A percentile compares a stretch with the other conserved stretches of the same genome.
Evolutionary conservation across 2,797 vertebrate genomes (phyloP).

Genomic region (Thripadectes ignobilis): DNA sequence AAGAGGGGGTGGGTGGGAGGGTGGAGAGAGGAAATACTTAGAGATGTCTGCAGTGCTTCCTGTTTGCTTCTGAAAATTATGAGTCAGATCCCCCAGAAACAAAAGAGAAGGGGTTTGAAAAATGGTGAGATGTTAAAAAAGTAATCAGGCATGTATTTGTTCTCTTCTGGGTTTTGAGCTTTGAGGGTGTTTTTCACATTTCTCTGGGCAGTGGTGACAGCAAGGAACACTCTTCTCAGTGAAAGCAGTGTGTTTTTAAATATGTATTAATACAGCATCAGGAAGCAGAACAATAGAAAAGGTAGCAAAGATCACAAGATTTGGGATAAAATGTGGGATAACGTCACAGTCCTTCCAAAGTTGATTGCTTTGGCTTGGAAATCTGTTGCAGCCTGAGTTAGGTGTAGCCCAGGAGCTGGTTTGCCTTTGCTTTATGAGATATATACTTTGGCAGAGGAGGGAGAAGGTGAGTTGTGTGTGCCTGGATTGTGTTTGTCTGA

Average conservation of each 20-base stretch:
- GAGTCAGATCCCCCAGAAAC: slow-evolving; percentile 54
- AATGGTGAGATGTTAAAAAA: background rate
- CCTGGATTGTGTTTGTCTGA: background rate
- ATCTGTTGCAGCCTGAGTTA: background rate
- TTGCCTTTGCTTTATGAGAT: background rate
- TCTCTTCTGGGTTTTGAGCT: background rate
- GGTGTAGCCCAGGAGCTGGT: background rate
- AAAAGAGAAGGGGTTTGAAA: slow-evolving; percentile 37
- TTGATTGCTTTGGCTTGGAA: background rate
- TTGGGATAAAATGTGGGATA: background rate
- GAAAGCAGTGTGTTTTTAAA: background rate
- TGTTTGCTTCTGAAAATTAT: slow-evolving; percentile 61
- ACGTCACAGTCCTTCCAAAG: background rate
- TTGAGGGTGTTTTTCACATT: background rate
- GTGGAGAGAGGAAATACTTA: slow-evolving; percentile 48
- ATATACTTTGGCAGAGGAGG: background rate
- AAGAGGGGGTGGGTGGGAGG: background rate
- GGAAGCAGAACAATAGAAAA: background rate
- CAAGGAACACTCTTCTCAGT: background rate
- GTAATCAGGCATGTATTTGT: background rate
- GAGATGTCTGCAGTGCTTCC: slow-evolving; percentile 51
- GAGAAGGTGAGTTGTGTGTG: background rate
- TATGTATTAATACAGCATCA: background rate
- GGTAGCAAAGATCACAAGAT: fast-evolving
- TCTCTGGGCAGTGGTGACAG: background rate